A percentile compares a stretch with the other conserved stretches of the same genome.
These are phyloP conservation scores for Rhyacophila brunnea DNA, from an alignment of 1,140 invertebrate genomes.

Conservation along the genomic window DNA sequence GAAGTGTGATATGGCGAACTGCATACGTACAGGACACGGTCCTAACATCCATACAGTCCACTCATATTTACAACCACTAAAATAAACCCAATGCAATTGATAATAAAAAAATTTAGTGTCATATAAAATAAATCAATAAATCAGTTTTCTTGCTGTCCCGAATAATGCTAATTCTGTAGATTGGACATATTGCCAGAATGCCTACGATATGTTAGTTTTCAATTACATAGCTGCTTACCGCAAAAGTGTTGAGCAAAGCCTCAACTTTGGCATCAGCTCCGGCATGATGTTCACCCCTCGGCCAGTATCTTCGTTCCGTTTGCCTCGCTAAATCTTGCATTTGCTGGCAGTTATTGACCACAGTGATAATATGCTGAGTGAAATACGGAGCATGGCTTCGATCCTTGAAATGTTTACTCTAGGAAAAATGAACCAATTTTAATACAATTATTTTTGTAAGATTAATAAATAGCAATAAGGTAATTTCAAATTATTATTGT, in stretches of 20 bases:
- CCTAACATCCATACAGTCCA: too few species aligned
- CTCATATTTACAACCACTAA: too few species aligned
- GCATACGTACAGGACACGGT: too few species aligned
- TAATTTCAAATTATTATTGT: too few species aligned
- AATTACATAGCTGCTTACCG: conserved; percentile 37
- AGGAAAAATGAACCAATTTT: too few species aligned
- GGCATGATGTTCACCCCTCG: conserved; percentile 57
- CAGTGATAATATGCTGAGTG: conserved; percentile 91
- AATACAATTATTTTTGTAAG: too few species aligned
- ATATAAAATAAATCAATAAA: not conserved
- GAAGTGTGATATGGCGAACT: too few species aligned
- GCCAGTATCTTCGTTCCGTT: conserved; percentile 80
- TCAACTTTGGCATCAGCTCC: conserved; percentile 67
- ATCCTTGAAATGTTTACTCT: conserved; percentile 66
- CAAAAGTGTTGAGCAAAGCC: conserved; percentile 63
- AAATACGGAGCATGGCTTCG: conserved; percentile 74
- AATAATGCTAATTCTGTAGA: not conserved
- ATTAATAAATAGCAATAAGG: too few species aligned
- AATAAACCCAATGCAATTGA: too few species aligned
- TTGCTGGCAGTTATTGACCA: conserved; percentile 89
- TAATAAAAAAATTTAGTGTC: not conserved
- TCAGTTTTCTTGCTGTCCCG: too few species aligned
- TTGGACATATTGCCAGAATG: not conserved
- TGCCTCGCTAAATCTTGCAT: conserved; percentile 85
- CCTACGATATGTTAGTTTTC: not conserved